Evolutionary conservation across 2,797 vertebrate genomes (phyloP).

Genomic region (Adelosebastes latens): DNA sequence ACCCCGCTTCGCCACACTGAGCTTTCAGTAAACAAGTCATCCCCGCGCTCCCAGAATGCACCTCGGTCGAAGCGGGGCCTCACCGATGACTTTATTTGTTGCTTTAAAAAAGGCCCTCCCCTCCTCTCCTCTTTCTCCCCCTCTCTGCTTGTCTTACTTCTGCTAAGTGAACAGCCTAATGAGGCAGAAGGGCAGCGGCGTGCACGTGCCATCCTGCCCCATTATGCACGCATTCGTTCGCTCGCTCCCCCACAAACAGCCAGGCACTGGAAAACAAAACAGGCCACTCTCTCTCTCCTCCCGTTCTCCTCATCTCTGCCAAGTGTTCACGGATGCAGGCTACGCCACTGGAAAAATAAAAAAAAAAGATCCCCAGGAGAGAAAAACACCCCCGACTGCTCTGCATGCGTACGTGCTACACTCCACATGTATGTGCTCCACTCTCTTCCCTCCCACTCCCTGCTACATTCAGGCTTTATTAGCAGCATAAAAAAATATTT

Average conservation of each 20-base stretch:
- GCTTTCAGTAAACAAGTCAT: conserved; percentile 53
- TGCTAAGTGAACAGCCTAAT: conserved; percentile 73
- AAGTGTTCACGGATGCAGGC: conserved; percentile 40
- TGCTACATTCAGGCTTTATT: conserved; percentile 22
- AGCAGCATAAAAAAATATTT: conserved; percentile 22
- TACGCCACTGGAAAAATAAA: conserved; percentile 26
- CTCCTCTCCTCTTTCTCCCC: conserved; percentile 10
- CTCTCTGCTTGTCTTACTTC: conserved; percentile 65
- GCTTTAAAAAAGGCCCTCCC: conserved; percentile 46
- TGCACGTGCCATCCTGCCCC: conserved; percentile 68
- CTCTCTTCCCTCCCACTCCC: not conserved
- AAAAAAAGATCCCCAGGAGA: conserved; percentile 12
- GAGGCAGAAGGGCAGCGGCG: conserved; percentile 70
- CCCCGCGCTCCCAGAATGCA: conserved; percentile 49
- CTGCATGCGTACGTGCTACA: conserved; percentile 57
- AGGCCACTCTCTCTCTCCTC: conserved; percentile 8
- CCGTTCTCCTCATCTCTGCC: conserved; percentile 27
- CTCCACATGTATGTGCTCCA: conserved; percentile 57
- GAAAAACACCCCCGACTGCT: not conserved
- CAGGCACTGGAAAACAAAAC: conserved; percentile 60
- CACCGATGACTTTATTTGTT: conserved; percentile 49
- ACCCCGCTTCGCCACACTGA: conserved; percentile 6
- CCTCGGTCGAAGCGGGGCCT: conserved; percentile 18
- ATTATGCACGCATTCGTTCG: conserved; percentile 59
- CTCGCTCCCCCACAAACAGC: conserved; percentile 47